phyloP scores from a whole-genome alignment of 2,797 vertebrate species.

The Ceyx erithaca region DNA sequence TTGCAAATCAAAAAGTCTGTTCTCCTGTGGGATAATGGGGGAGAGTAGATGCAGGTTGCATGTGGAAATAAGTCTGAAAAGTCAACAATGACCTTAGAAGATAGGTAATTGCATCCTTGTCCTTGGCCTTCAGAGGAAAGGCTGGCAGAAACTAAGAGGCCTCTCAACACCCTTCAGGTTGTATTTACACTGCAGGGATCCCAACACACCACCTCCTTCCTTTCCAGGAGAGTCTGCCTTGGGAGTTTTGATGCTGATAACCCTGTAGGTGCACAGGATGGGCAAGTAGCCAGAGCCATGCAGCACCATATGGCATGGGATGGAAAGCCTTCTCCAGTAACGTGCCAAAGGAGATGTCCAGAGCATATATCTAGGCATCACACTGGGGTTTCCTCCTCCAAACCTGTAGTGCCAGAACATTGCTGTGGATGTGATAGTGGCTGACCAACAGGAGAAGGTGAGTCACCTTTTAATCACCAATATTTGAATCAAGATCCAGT shows the following conservation, averaged over 20 bases:
- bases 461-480: background rate
- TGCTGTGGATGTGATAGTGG: background rate
- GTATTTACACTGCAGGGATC: background rate
- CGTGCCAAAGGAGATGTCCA: background rate
- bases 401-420: background rate
- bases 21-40: background rate
- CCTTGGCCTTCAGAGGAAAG: background rate
- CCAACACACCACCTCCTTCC: background rate
- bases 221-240: background rate
- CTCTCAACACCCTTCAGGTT: background rate
- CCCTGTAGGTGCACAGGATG: background rate
- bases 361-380: fast-evolving
- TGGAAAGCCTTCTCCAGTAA: background rate
- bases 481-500: background rate
- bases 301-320: fast-evolving
- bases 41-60: background rate
- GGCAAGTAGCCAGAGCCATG: background rate
- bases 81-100: background rate
- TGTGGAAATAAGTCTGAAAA: background rate
- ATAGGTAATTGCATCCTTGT: background rate
- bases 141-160: background rate
- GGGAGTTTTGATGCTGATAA: background rate
- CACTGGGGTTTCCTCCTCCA: background rate
- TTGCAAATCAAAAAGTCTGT: background rate
- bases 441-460: background rate